These are phyloP conservation scores for Poecilia velifera DNA, from an alignment of 2,797 vertebrate genomes.

Conservation along the genomic window DNA sequence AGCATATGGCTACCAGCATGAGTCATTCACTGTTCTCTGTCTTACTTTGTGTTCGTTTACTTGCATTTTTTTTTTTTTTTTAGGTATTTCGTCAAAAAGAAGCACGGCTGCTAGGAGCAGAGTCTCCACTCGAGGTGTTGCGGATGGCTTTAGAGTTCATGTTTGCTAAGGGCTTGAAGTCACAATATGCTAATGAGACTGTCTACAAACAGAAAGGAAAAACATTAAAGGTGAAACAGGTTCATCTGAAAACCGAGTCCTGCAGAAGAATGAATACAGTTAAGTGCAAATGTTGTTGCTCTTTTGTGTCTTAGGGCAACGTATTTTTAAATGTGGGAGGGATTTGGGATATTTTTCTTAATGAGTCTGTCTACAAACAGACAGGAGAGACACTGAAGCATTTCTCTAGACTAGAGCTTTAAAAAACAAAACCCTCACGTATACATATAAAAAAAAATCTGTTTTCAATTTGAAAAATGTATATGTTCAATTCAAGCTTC, in stretches of 20 bases:
- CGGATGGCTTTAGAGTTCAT: constrained; percentile 13
- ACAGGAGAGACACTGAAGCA: neutral
- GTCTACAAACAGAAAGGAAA: constrained; percentile 5
- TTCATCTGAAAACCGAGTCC: neutral
- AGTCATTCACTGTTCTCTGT: constrained; percentile 39
- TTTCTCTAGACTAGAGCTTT: neutral
- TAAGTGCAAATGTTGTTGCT: neutral
- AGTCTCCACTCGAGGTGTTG: constrained; percentile 29
- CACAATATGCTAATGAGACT: constrained; percentile 31
- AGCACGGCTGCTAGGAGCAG: constrained; percentile 27
- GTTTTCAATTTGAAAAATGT: neutral
- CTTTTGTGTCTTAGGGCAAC: neutral
- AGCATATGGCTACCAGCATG: constrained; percentile 44
- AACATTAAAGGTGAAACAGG: neutral
- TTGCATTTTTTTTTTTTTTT: neutral
- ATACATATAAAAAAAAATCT: neutral
- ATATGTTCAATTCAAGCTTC: neutral
- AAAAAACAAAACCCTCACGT: neutral
- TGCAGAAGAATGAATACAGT: neutral
- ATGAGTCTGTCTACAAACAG: constrained; percentile 1
- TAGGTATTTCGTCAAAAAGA: constrained; percentile 30
- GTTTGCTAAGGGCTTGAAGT: constrained; percentile 22
- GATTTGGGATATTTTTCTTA: neutral
- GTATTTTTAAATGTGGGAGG: neutral
- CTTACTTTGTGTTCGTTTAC: constrained; percentile 45